Conservation (phyloP, 2,797 vertebrate genomes). For the Scomberomorus guttatus region DNA sequence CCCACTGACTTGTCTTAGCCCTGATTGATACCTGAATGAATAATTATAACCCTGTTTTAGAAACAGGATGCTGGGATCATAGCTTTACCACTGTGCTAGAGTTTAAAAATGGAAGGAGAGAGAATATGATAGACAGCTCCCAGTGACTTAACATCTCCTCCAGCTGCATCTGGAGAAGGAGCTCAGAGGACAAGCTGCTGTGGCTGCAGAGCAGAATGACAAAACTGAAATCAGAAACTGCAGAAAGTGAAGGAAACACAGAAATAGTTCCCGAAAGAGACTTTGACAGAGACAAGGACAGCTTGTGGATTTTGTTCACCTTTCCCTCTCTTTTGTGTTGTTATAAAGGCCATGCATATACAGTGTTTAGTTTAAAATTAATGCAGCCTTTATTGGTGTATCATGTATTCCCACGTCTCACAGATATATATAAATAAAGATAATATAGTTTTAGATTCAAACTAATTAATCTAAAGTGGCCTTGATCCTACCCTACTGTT, state of each 20-base stretch:
- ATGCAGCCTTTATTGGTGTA: too few relatives aligned
- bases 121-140: slow-evolving; percentile 26
- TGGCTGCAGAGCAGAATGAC: slow-evolving; percentile 25
- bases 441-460: too few relatives aligned
- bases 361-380: too few relatives aligned
- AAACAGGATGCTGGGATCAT: background rate
- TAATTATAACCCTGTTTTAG: slow-evolving; percentile 15
- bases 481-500: too few relatives aligned
- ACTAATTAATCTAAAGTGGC: too few relatives aligned
- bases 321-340: background rate
- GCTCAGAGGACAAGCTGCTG: slow-evolving; percentile 25
- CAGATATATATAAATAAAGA: too few relatives aligned
- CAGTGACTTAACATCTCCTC: slow-evolving; percentile 14
- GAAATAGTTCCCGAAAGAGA: background rate
- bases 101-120: slow-evolving; percentile 23
- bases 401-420: too few relatives aligned
- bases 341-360: background rate
- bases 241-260: background rate
- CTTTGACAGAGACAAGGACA: background rate
- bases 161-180: slow-evolving; percentile 34
- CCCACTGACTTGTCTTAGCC: slow-evolving; percentile 5
- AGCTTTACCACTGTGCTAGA: slow-evolving; percentile 6
- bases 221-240: background rate
- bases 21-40: slow-evolving; percentile 26
- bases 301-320: background rate